Base-by-base conservation (phyloP, 2,888 invertebrate genomes). In the Eupithecia tripunctaria region DNA sequence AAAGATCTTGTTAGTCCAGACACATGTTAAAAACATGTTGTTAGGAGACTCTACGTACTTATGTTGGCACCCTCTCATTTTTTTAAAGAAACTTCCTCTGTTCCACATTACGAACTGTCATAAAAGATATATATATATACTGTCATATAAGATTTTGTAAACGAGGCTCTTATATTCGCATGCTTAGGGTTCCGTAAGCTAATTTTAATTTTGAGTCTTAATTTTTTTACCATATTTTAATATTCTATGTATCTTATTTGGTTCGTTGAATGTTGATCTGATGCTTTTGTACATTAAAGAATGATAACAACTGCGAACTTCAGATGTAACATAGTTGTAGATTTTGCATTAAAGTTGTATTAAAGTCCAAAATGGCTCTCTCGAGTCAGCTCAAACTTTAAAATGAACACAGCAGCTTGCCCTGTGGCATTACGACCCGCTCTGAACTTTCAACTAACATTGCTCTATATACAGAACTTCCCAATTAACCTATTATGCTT, bases 121-220 rank as follows among this genome's bases (percentile, higher is more conserved):
- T 14, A 56, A 56, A 56, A 56, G 21, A 56, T 56, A 56, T 56
- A 56, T 56, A 56, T n/a, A n/a, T n/a, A n/a, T n/a, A n/a, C n/a
- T n/a, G n/a, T n/a, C n/a, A n/a, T n/a, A n/a, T n/a, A 56, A 14
- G 25, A 56, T 56, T 56, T 56, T 25, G 14, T 25, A 25, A 25
- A 56, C 14, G 12, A 56, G 56, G 21, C 21, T 56, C 12, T 12
- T 14, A 25, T 25, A 25, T 14, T 51, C 0, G 25, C 25, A 56
- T 3, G n/a, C n/a, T 3, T 21, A 25, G 2, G 56, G 25, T 56
- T 56, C 56, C 56, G 25, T 56, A 10, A 51, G n/a, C 0, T 51
- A 21, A 2, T 38, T 8, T 47, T 47, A n/a, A 47, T n/a, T 47
- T n/a, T 8, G n/a, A 8, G n/a, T n/a, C n/a, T 1, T 0, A n/a